Evolutionary conservation across 2,888 invertebrate species (phyloP).

Genomic region (Nebria salina): DNA sequence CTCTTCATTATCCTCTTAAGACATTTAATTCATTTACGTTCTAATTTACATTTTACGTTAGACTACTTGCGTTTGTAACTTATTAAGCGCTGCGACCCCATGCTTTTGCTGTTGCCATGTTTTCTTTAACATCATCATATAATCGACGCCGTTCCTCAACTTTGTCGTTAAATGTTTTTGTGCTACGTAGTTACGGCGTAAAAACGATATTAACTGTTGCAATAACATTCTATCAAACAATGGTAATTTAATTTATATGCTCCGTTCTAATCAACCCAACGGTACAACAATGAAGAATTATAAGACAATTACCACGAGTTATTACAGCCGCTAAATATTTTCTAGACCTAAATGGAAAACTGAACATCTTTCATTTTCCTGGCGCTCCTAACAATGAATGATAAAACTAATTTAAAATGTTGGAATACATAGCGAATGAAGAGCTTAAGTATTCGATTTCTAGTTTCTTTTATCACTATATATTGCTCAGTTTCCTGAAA

Average conservation of each 20-base stretch:
- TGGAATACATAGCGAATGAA: too few species aligned
- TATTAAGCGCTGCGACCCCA: slow-evolving; percentile 17
- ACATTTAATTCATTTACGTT: slow-evolving; percentile 41
- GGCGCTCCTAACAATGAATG: too few species aligned
- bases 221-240: slow-evolving; percentile 1
- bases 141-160: neutral
- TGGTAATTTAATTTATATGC: neutral
- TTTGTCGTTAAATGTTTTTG: neutral
- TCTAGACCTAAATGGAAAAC: neutral
- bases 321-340: neutral
- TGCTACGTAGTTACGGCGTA: neutral
- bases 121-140: neutral
- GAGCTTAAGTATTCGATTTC: too few species aligned
- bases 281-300: neutral
- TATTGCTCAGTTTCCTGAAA: too few species aligned
- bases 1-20: slow-evolving; percentile 14
- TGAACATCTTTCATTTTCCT: neutral
- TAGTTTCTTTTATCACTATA: too few species aligned
- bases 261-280: neutral
- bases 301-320: neutral
- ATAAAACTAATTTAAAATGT: too few species aligned
- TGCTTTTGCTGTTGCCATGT: slow-evolving; percentile 12
- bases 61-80: slow-evolving; percentile 39
- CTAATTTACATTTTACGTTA: slow-evolving; percentile 37
- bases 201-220: neutral